Evolutionary conservation across 2,888 invertebrate genomes (phyloP), one percentile per base, ranked within the genome.

Genomic region (Drosophila suboccidentalis): DNA sequence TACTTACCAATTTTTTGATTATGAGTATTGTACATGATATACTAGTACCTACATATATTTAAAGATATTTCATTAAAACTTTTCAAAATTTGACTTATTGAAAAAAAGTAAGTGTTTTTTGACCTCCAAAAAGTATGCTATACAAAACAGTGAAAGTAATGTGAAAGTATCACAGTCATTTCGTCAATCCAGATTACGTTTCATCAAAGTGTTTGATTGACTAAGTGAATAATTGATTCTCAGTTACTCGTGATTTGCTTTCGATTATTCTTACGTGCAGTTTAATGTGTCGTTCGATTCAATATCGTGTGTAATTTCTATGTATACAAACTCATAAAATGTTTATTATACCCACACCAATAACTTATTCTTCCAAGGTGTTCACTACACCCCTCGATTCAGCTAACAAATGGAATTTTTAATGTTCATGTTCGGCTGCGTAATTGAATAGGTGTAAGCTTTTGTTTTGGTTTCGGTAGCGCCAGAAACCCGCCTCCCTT

Each of bases 401-500:
- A 6, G n/a, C 36, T 22, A 67, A 13, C 38, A 67, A 69, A 82
- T 71, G 44, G 77, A 75, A 82, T 87, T 82, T 77, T 85, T 67
- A 82, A 85, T 85, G 22, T 3, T 26, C 39, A 8, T 65, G 64
- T 10, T 15, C 32, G 38, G 8, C 22, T 53, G 59, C 46, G 49
- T 77, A 79, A 87, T 85, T 73, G 82, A 73, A 68, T 43, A 58
- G 79, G 82, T 70, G 66, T 68, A 62, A 47, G 44, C 34, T 36
- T 50, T 53, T 76, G 44, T 64, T 81, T 80, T 68, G 57, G 38
- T 10, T 51, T 8, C 26, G 13, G 11, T 15, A 19, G 43, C 38
- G 19, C 11, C 8, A 39, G 9, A 29, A 34, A 9, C 38, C 15
- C 5, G n/a, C 6, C 6, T 2, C 3, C 9, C 17, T 22, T 38